phyloP scores from a whole-genome alignment of 2,888 invertebrate species.

The Macrosoma leucophasiata region DNA sequence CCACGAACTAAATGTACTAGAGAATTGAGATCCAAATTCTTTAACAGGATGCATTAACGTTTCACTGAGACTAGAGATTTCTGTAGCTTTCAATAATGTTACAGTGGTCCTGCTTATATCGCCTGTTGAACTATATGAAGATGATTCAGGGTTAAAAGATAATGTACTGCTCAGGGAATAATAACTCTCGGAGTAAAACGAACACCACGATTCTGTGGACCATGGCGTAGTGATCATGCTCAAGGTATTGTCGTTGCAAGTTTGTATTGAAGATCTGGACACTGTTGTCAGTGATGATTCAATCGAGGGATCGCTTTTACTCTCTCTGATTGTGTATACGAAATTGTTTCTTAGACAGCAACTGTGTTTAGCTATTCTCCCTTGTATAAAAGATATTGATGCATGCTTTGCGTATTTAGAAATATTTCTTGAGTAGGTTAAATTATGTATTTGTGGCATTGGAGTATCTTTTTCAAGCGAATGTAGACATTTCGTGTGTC shows the following conservation, averaged over 20 bases:
- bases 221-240: constrained; percentile 48
- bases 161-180: no score
- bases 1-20: constrained; percentile 37
- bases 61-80: background rate
- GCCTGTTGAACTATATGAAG: constrained; percentile 6
- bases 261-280: constrained; percentile 5
- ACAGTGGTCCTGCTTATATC: constrained; percentile 7
- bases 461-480: no score
- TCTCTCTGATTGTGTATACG: no score
- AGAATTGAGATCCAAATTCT: background rate
- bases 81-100: constrained; percentile 4
- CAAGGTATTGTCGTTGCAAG: constrained; percentile 33
- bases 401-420: no score
- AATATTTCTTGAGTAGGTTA: no score
- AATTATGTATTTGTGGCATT: no score
- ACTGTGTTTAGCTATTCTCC: no score
- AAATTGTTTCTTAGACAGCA: no score
- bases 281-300: constrained; percentile 7
- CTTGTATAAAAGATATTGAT: no score
- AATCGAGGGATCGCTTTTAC: no score
- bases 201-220: constrained; percentile 37
- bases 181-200: constrained; percentile 29
- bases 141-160: no score
- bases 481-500: no score
- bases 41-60: background rate